Evolutionary conservation across 1,140 invertebrate genomes (phyloP), one percentile per base, ranked within the genome.

Genomic region (Adoxophyes honmai): DNA sequence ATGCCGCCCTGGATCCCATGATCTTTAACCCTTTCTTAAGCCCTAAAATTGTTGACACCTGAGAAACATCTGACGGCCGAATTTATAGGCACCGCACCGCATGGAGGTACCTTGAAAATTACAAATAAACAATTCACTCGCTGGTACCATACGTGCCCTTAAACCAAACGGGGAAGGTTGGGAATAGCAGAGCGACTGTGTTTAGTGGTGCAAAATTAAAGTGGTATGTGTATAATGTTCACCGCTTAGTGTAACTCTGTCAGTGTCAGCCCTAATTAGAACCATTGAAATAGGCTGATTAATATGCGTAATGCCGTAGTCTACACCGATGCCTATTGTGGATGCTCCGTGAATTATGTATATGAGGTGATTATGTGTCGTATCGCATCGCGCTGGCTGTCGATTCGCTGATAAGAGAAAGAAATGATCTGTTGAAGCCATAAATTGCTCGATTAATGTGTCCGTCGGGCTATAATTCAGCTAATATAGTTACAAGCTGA

Each of bases 271-370:
- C 67, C 67, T 86, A 84, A 84, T 84, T 84, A 84, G 68, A 75
- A 72, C 79, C 71, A 82, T 86, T 86, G 70, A 84, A 75, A 81
- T 79, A 66, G 75, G 72, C 73, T 86, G 77, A 86, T 86, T 84
- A 86, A 82, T 86, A 86, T 86, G 79, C 82, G 64, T 57, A 62
- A 61, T 70, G 70, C 62, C 35, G 74, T 65, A 70, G 72, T 74
- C 67, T 78, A 75, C 78, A 68, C 42, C 42, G 42, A 48, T 21
- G 16, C 21, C 42, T 48, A 48, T 48, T 48, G 42, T 48, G 42
- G 42, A 48, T 48, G 42, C 42, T 48, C 21, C 21, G 42, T 48
- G 42, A 48, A 48, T 48, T 48, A 48, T 48, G 42, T 48, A 48
- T 48, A 48, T 21, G 21, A 21, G 42, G 42, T 48, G 42, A 48